Evolutionary conservation across 2,797 vertebrate species (phyloP), one percentile per base, ranked within the genome.

Genomic region (Pipistrellus nathusii): DNA sequence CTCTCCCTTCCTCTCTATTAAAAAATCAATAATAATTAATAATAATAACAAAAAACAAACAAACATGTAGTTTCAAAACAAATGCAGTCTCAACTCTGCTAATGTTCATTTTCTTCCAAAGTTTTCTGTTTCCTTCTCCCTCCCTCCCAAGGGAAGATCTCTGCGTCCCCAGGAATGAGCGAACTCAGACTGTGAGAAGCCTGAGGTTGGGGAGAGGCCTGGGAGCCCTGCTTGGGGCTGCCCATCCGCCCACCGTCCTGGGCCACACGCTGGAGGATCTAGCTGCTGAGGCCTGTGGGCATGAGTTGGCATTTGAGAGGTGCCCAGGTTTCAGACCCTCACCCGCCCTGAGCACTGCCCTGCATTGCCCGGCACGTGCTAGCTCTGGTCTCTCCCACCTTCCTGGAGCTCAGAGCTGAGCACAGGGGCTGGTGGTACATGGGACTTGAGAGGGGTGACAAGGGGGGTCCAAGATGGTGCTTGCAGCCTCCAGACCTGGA

Each of bases 391-490:
- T 64, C 23, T 30, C 46, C 30, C n/a, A 2, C 38, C 46, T 18
- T 38, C 35, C 84, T 23, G 68, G 32, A 66, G n/a, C 64, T 72
- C 64, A 72, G 48, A n/a, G 55, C 23, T 20, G 57, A 32, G 62
- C 8, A 32, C 41, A 46, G 10, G n/a, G 14, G 32, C 32, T 35
- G 64, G 46, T 25, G 8, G 23, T n/a, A 55, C 20, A 5, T 6
- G 15, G 38, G n/a, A 35, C 72, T 44, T 5, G 1, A 35, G 17
- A 15, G 9, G 23, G 3, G 8, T 2, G 1, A 30, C 9, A 21
- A 53, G 78, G 15, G 8, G 15, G 12, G 21, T 18, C 5, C 3
- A 1, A n/a, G 41, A 9, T n/a, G 21, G 6, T 57, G 32, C 41
- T 23, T 5, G 59, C 18, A n/a, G 71, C 25, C 35, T 57, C 77